Percentiles rank a stretch among this genome's conserved stretches.
Conservation (phyloP, 2,797 vertebrate genomes). For the Falco cherrug region DNA sequence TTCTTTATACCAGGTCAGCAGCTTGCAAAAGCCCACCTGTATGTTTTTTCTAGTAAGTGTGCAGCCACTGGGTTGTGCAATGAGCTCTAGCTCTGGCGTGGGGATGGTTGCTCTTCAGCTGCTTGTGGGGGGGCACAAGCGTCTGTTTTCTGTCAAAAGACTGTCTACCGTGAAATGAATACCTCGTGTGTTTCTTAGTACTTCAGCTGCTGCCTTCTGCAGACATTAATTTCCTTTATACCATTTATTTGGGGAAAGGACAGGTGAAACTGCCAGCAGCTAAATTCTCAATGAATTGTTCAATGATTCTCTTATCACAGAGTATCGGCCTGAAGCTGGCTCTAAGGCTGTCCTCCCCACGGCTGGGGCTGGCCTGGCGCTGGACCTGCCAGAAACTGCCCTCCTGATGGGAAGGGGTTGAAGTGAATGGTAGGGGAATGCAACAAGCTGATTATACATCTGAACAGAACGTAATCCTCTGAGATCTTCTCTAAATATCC, state of each 20-base stretch:
- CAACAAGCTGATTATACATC: not conserved
- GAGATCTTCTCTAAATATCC: not conserved
- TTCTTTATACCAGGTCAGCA: not conserved
- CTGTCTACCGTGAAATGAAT: rapidly evolving
- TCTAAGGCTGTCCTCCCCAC: not conserved
- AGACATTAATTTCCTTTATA: not conserved
- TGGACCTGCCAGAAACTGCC: not conserved
- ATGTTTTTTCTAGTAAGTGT: not conserved
- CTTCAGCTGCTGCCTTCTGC: not conserved
- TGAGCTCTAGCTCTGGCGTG: not conserved
- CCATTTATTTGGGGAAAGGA: not conserved
- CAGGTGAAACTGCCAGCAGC: not conserved
- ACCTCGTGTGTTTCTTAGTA: not conserved
- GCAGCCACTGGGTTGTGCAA: rapidly evolving
- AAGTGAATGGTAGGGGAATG: not conserved
- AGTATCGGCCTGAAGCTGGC: not conserved
- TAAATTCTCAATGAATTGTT: not conserved
- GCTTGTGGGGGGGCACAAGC: not conserved
- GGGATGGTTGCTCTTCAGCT: not conserved
- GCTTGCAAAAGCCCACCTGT: not conserved
- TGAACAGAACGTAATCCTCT: not conserved
- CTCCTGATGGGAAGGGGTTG: not conserved
- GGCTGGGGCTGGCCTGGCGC: rapidly evolving
- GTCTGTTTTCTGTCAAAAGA: not conserved
- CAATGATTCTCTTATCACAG: not conserved